phyloP scores from a whole-genome alignment of 2,113 vertebrate genomes.

The Sminthopsis crassicaudata region DNA sequence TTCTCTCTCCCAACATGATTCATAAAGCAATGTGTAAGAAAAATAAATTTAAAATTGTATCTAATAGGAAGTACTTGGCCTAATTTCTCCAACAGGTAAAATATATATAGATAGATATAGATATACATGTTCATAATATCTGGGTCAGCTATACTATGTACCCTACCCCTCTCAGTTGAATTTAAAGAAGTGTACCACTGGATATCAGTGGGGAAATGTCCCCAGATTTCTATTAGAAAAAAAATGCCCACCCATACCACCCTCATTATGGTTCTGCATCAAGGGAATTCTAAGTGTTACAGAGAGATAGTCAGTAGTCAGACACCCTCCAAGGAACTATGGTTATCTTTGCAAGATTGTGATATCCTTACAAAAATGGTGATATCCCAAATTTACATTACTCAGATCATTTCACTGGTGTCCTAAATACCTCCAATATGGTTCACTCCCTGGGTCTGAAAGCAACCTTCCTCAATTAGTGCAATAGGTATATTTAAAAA shows the following conservation, averaged over 20 bases:
- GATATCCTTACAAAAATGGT: background rate
- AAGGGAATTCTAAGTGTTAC: background rate
- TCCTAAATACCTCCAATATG: background rate
- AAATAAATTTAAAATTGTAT: background rate
- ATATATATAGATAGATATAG: too few relatives aligned
- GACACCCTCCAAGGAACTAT: background rate
- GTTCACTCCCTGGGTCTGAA: conserved; percentile 8
- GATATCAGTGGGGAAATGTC: background rate
- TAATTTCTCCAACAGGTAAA: background rate
- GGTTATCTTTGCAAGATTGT: background rate
- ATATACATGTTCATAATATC: background rate
- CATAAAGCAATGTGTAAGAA: too few relatives aligned
- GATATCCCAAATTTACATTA: background rate
- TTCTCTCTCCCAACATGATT: too few relatives aligned
- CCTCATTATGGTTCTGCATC: background rate
- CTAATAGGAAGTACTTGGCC: background rate
- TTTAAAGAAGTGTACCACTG: background rate
- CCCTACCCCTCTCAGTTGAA: background rate
- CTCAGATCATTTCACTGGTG: conserved; percentile 6
- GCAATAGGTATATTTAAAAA: conserved; percentile 40
- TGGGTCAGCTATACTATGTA: background rate
- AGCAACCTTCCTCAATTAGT: conserved; percentile 31
- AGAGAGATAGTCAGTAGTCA: background rate
- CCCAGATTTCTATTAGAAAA: background rate
- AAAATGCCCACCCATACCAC: background rate